phyloP scores from a whole-genome alignment of 1,140 invertebrate species.

The Eriocheir sinensis region DNA sequence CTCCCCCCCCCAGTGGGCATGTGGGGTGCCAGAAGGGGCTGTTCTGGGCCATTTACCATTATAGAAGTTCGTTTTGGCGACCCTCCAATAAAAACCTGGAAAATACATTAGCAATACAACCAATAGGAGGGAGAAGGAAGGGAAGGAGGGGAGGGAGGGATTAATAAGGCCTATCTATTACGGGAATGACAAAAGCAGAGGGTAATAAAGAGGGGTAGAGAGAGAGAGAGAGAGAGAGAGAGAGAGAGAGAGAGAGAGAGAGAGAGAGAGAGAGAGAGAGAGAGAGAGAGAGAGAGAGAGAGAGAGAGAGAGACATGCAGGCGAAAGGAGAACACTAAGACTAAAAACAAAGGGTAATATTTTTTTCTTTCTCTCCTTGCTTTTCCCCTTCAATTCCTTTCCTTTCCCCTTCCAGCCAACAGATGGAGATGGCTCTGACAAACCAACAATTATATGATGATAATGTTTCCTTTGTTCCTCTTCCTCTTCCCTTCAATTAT shows the following conservation, averaged over 20 bases:
- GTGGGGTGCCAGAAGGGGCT: background rate
- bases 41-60: background rate
- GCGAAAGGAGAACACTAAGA: too few relatives aligned
- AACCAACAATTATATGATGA: too few relatives aligned
- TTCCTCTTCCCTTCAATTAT: too few relatives aligned
- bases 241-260: background rate
- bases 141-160: background rate
- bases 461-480: too few relatives aligned
- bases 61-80: conserved; percentile 34
- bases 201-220: background rate
- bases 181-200: background rate
- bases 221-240: background rate
- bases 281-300: conserved; percentile 15
- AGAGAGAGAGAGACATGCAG: background rate
- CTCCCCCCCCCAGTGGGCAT: background rate
- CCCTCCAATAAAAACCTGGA: background rate
- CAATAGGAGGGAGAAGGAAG: background rate
- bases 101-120: conserved; percentile 15
- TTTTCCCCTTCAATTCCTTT: too few relatives aligned
- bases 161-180: background rate
- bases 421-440: too few relatives aligned
- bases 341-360: too few relatives aligned
- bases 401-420: too few relatives aligned
- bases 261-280: background rate
- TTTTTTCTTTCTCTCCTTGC: too few relatives aligned